Conservation (phyloP, 2,797 vertebrate genomes). For the Hydrophis major region DNA sequence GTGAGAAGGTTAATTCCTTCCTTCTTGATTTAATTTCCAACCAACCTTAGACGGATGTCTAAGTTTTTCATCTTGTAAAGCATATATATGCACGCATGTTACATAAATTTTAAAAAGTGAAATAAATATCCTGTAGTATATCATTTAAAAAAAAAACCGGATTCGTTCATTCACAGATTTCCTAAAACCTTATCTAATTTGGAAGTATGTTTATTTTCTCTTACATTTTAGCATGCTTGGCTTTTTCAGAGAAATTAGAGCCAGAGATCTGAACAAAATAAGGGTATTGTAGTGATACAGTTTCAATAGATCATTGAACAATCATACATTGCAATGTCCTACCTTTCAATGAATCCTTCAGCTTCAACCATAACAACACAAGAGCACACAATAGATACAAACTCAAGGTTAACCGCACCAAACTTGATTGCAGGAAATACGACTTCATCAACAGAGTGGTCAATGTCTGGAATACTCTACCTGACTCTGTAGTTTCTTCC, state of each 20-base stretch:
- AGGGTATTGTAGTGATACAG: not conserved
- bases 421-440: too few species aligned
- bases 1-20: not conserved
- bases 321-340: too few species aligned
- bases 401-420: too few species aligned
- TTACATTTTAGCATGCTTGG: not conserved
- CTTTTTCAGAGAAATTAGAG: not conserved
- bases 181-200: not conserved
- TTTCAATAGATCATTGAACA: not conserved
- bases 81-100: not conserved
- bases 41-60: not conserved
- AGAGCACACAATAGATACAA: too few species aligned
- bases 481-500: too few species aligned
- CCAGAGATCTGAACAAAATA: not conserved
- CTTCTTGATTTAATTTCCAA: not conserved
- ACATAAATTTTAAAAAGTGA: not conserved
- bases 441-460: too few species aligned
- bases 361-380: too few species aligned
- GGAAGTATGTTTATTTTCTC: not conserved
- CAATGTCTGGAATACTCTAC: too few species aligned
- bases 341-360: too few species aligned
- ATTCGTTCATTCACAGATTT: not conserved
- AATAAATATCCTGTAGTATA: not conserved
- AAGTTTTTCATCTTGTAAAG: not conserved
- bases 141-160: not conserved